Evolutionary conservation across 2,113 vertebrate species (phyloP).

Genomic region (Pomatorhinus ruficollis): DNA sequence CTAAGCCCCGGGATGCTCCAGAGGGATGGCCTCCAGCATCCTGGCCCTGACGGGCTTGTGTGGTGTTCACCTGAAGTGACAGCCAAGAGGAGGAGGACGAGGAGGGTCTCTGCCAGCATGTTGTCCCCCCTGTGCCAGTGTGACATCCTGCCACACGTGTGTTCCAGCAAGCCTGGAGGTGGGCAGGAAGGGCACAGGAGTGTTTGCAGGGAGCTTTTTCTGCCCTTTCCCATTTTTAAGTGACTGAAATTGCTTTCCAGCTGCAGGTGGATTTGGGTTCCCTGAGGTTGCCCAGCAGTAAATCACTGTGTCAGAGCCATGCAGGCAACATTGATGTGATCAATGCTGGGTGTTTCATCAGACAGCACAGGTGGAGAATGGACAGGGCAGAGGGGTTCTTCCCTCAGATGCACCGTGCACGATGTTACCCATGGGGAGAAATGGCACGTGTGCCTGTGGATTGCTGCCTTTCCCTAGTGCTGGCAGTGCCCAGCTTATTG

Average conservation of each 20-base stretch:
- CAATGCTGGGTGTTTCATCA: neutral
- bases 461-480: neutral
- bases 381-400: accelerated
- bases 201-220: neutral
- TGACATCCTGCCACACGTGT: neutral
- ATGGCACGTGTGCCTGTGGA: accelerated
- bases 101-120: neutral
- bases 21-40: neutral
- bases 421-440: neutral
- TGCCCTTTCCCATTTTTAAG: neutral
- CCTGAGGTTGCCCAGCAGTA: neutral
- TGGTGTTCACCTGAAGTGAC: neutral
- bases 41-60: accelerated
- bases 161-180: neutral
- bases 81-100: neutral
- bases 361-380: neutral
- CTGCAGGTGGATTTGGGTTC: neutral
- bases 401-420: accelerated
- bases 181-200: accelerated
- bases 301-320: neutral
- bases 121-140: neutral
- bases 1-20: neutral
- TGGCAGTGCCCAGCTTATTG: neutral
- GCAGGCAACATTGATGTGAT: neutral
- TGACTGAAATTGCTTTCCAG: neutral